Percentiles rank a stretch among this genome's conserved stretches.
Conservation (phyloP, 2,888 invertebrate species). For the Lobophora halterata region DNA sequence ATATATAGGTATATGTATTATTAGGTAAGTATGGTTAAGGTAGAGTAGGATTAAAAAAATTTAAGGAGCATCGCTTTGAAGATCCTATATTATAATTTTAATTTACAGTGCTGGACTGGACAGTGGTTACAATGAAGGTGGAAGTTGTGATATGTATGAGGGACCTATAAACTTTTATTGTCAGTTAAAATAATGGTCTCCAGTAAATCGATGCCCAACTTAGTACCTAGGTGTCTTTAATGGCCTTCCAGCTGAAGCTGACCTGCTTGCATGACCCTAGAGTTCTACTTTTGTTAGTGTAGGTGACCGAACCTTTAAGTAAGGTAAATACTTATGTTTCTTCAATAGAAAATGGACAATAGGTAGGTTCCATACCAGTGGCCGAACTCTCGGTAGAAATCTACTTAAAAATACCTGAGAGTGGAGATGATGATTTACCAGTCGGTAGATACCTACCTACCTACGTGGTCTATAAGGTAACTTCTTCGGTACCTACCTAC, state of each 20-base stretch:
- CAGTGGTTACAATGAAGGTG: conserved; percentile 36
- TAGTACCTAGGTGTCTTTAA: conserved; percentile 20
- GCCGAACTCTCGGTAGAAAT: too few relatives aligned
- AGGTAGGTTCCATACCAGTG: too few relatives aligned
- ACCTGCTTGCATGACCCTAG: conserved; percentile 17
- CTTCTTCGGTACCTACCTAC: background rate
- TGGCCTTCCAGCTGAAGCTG: conserved; percentile 14
- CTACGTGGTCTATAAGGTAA: background rate
- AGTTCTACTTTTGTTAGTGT: too few relatives aligned
- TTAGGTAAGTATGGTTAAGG: too few relatives aligned
- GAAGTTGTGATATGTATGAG: conserved; percentile 46
- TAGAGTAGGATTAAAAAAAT: too few relatives aligned
- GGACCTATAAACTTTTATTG: conserved; percentile 54
- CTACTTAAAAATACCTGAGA: too few relatives aligned
- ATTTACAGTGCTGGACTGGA: background rate
- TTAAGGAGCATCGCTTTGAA: too few relatives aligned
- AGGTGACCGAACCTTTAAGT: too few relatives aligned
- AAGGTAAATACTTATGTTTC: too few relatives aligned
- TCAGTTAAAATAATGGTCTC: conserved; percentile 49
- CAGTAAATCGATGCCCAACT: conserved; percentile 38
- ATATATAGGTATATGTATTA: too few relatives aligned
- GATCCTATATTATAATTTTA: too few relatives aligned
- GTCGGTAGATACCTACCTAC: conserved; percentile 1
- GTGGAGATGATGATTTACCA: conserved; percentile 14
- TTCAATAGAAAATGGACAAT: too few relatives aligned